A percentile compares a stretch with the other conserved stretches of the same genome.
Evolutionary conservation across 2,113 vertebrate genomes (phyloP).

Genomic region (Rhea americana): DNA sequence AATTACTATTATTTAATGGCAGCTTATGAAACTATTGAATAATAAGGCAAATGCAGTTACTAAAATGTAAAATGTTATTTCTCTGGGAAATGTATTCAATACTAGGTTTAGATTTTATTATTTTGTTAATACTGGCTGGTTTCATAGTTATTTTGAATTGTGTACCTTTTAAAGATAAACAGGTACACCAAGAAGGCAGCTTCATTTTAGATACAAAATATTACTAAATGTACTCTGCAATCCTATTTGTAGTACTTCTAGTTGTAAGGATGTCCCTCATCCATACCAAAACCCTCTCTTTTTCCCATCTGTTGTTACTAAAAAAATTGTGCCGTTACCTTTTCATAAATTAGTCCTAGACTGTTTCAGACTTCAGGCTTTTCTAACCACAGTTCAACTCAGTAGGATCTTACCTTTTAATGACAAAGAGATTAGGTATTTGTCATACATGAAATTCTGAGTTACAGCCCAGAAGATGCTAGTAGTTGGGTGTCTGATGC

Average conservation of each 20-base stretch:
- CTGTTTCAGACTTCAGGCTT: background rate
- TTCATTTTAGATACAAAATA: background rate
- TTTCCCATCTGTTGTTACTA: background rate
- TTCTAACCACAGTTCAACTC: background rate
- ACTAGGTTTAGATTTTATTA: background rate
- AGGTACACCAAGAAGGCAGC: background rate
- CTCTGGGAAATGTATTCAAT: background rate
- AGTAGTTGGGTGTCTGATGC: background rate
- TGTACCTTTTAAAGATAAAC: background rate
- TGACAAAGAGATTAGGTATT: background rate
- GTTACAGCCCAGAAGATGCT: background rate
- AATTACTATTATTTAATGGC: constrained; percentile 53
- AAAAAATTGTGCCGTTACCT: background rate
- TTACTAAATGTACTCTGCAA: background rate
- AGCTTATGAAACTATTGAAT: constrained; percentile 16
- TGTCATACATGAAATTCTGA: background rate
- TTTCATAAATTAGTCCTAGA: background rate
- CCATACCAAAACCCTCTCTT: background rate
- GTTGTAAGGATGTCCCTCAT: background rate
- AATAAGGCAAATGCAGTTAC: background rate
- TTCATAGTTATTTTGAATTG: background rate
- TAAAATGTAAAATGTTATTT: background rate
- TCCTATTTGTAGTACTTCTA: background rate
- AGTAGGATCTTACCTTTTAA: background rate
- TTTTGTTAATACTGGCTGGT: background rate